Evolutionary conservation across 2,888 invertebrate genomes (phyloP), one percentile per base, ranked within the genome.

Genomic region (Cantharis rufa): DNA sequence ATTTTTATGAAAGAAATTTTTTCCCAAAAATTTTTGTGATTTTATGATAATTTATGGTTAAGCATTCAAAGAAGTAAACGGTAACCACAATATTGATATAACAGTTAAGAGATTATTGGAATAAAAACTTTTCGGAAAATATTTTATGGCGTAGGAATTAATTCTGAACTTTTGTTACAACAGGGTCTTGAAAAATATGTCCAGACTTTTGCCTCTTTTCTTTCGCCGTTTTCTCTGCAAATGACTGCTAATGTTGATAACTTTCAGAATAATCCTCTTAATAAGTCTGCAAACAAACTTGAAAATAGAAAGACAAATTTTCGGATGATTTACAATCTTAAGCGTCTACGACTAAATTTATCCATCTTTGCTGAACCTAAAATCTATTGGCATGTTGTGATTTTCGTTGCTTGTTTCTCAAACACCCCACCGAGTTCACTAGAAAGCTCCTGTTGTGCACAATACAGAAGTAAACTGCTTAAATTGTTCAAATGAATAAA

Each of bases 321-420:
- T 48, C 2, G 48, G 48, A 48, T n/a, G 48, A 48, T 48, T 48
- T 48, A 48, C 48, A 48, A n/a, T 48, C n/a, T 48, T 48, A 7
- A 48, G n/a, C 48, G 48, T 48, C n/a, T 48, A 7, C 7, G n/a
- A 48, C 48, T 48, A 48, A 48, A 48, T 48, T 48, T 48, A 9
- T 48, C 48, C 48, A 48, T 48, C 24, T 66, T 63, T 16, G 13
- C 18, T 16, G 18, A 63, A 66, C 64, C 24, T 21, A 66, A 66
- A 66, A n/a, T 70, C 74, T 64, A 74, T 70, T 74, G 75, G 68
- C 71, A 75, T 76, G 76, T 76, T 76, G 76, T 76, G 72, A 76
- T 76, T 76, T 73, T 69, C 68, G 48, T 69, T 72, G 69, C 71
- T 72, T 75, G 75, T 68, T 70, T 71, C 69, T 69, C n/a, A 32